A percentile compares a stretch with the other conserved stretches of the same genome.
phyloP scores from a whole-genome alignment of 2,888 invertebrate species.

The Acanthosepion esculentum region DNA sequence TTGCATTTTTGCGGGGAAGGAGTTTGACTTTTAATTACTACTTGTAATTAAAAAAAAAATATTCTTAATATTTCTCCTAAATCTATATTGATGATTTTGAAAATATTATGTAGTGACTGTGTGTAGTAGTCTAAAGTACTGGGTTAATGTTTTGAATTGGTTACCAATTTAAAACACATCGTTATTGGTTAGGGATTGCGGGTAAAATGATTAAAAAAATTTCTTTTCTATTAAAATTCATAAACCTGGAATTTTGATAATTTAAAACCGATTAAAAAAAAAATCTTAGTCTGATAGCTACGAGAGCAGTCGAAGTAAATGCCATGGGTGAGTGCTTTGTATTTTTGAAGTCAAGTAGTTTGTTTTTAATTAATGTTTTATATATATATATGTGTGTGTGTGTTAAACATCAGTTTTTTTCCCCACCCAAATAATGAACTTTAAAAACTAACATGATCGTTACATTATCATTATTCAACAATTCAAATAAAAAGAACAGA shows the following conservation, averaged over 20 bases:
- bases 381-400: not conserved
- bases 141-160: too few species aligned
- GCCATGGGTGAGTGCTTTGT: not conserved
- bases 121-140: too few species aligned
- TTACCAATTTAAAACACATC: too few species aligned
- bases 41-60: too few species aligned
- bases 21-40: too few species aligned
- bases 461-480: not conserved
- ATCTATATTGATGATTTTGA: too few species aligned
- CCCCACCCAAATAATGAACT: not conserved
- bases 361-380: not conserved
- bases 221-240: not conserved
- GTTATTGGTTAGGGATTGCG: too few species aligned
- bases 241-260: not conserved
- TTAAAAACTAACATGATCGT: not conserved
- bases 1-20: too few species aligned
- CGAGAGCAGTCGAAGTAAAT: not conserved
- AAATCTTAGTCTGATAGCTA: not conserved
- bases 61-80: too few species aligned
- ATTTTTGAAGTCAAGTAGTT: not conserved
- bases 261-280: not conserved
- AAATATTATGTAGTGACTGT: too few species aligned
- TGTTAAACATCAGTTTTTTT: too few species aligned
- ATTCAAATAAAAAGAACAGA: not conserved
- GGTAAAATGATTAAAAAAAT: not conserved